Evolutionary conservation across 2,797 vertebrate species (phyloP), one percentile per base, ranked within the genome.

Genomic region (Neoniphon sammara): DNA sequence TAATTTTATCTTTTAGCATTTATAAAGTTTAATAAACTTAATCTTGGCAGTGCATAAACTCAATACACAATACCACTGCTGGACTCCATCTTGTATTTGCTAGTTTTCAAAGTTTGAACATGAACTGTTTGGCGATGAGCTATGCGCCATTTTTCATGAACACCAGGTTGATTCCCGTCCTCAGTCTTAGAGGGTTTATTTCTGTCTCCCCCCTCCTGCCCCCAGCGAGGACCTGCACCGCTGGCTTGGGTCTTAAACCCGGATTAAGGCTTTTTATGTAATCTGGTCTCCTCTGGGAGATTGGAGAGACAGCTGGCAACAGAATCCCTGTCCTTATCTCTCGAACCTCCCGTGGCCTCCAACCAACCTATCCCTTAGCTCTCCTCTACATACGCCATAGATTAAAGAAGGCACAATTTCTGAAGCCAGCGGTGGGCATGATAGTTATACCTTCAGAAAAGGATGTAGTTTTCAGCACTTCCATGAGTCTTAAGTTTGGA

Each of bases 261-360:
- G 71, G 94, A 95, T 94, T 94, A 94, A 85, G 84, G 90, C 84
- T 91, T 91, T 93, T 94, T 92, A 91, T 87, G 87, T 92, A 95
- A 94, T 94, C 93, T 93, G 92, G 80, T 62, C 80, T 91, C 88
- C 91, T 89, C 84, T 92, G 92, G 92, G 92, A 93, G 92, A 94
- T 94, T 94, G 91, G 85, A 92, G 90, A 85, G 93, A 94, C 93
- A 94, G 89, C 93, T 94, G 93, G 92, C 90, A 62, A 66, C 86
- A 88, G 90, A 93, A 91, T 93, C 92, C 83, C 89, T 75, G 79
- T 86, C 85, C 82, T 91, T 85, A 87, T 91, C 88, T 86, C 72
- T 78, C 77, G 17, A 87, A 85, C 79, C 87, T 88, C 85, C 59
- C 14, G 73, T 87, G 88, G 89, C 87, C 80, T 82, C 63, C 15